Evolutionary conservation across 2,797 vertebrate genomes (phyloP).

Genomic region (Columba guinea): DNA sequence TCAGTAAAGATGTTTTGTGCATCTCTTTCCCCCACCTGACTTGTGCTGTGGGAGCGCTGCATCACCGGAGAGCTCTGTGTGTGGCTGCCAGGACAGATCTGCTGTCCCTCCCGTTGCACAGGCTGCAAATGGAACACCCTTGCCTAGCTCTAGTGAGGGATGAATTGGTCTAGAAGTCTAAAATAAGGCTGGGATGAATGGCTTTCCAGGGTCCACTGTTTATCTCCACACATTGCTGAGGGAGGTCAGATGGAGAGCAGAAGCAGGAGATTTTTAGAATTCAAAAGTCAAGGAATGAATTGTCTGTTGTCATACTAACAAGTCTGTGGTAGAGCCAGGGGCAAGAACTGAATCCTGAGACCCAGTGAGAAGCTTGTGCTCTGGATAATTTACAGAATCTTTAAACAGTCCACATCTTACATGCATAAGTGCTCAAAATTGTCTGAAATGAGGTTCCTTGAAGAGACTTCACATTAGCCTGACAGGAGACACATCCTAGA

Average conservation of each 20-base stretch:
- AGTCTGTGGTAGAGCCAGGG: background rate
- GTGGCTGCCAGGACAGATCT: background rate
- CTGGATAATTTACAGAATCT: background rate
- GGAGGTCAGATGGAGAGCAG: background rate
- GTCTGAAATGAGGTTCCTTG: background rate
- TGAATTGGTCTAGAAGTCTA: background rate
- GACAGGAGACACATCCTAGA: background rate
- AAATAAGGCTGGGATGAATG: background rate
- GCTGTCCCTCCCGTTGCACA: rapidly evolving
- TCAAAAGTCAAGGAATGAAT: background rate
- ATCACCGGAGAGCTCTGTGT: background rate
- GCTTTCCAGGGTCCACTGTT: background rate
- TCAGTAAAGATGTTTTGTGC: background rate
- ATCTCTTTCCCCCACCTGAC: background rate
- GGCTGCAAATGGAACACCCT: background rate
- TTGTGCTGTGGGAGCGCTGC: rapidly evolving
- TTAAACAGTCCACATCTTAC: background rate
- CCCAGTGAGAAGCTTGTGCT: background rate
- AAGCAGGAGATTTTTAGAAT: background rate
- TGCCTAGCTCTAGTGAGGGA: background rate
- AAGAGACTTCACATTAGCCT: background rate
- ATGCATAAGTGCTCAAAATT: background rate
- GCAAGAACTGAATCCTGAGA: background rate
- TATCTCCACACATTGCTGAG: background rate
- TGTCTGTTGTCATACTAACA: background rate